Evolutionary conservation across 2,113 vertebrate genomes (phyloP).

Genomic region (Dissostichus mawsoni): DNA sequence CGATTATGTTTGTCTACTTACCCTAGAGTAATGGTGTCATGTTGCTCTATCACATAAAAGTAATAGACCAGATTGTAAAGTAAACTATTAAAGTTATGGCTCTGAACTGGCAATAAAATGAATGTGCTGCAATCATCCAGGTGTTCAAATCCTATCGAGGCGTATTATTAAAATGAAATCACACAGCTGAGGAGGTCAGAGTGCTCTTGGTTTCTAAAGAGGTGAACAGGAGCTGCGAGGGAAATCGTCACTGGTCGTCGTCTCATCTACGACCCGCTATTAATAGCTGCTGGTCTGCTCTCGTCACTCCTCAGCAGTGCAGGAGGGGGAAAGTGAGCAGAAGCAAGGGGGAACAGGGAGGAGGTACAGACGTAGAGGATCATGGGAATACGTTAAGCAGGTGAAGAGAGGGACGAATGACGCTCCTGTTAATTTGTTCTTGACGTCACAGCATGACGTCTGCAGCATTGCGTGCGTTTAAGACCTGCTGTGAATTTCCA

Average conservation of each 20-base stretch:
- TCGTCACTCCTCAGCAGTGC: constrained; percentile 66
- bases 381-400: constrained; percentile 31
- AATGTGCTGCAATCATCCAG: not conserved
- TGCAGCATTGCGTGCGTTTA: not conserved
- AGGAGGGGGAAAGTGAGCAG: not conserved
- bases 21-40: constrained; percentile 29
- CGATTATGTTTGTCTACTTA: constrained; percentile 19
- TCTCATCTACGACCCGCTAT: constrained; percentile 72
- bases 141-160: constrained; percentile 12
- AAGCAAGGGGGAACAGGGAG: not conserved
- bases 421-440: constrained; percentile 47
- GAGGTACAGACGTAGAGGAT: constrained; percentile 1
- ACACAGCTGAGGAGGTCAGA: constrained; percentile 43
- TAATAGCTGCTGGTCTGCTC: constrained; percentile 78
- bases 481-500: constrained; percentile 19
- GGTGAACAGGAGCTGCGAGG: constrained; percentile 39
- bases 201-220: constrained; percentile 20
- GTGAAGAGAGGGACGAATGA: constrained; percentile 42
- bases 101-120: constrained; percentile 10
- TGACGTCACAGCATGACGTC: constrained; percentile 52
- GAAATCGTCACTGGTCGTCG: constrained; percentile 62
- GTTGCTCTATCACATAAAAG: constrained; percentile 32
- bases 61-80: constrained; percentile 19
- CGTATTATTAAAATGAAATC: not conserved
- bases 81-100: constrained; percentile 20